Conservation (phyloP, 2,113 vertebrate genomes). For the Dromiciops gliroides region DNA sequence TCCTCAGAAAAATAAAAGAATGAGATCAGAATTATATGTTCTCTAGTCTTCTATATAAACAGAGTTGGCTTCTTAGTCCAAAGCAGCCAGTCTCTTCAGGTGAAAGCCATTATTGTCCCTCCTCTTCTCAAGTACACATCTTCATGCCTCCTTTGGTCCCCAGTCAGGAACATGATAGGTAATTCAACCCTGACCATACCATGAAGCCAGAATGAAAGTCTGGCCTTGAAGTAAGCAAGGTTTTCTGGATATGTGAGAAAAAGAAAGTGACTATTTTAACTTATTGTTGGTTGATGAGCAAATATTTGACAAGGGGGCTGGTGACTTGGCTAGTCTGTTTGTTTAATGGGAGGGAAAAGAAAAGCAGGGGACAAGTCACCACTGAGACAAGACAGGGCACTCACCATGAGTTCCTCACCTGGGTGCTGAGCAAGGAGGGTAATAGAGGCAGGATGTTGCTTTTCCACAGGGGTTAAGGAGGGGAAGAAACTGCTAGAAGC, state of each 20-base stretch:
- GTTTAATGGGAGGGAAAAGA: neutral
- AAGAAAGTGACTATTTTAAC: neutral
- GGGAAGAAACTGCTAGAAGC: neutral
- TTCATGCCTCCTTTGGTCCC: neutral
- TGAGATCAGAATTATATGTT: neutral
- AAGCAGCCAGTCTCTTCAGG: neutral
- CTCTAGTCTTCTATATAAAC: neutral
- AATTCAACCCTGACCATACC: neutral
- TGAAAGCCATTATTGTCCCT: neutral
- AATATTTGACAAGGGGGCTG: neutral
- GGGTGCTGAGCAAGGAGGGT: neutral
- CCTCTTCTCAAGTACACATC: neutral
- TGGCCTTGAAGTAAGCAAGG: neutral
- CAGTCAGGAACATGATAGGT: neutral
- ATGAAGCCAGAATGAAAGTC: neutral
- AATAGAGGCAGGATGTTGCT: fast-evolving
- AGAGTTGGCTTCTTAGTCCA: neutral
- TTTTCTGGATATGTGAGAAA: neutral
- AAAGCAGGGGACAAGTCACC: neutral
- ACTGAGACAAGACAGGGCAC: neutral
- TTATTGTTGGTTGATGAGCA: neutral
- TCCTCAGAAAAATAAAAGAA: neutral
- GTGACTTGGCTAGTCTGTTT: neutral
- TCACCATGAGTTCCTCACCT: too few species aligned
- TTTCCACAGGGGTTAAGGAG: neutral